These are phyloP conservation scores for Troides aeacus DNA, from an alignment of 2,888 invertebrate species.

Conservation along the genomic window DNA sequence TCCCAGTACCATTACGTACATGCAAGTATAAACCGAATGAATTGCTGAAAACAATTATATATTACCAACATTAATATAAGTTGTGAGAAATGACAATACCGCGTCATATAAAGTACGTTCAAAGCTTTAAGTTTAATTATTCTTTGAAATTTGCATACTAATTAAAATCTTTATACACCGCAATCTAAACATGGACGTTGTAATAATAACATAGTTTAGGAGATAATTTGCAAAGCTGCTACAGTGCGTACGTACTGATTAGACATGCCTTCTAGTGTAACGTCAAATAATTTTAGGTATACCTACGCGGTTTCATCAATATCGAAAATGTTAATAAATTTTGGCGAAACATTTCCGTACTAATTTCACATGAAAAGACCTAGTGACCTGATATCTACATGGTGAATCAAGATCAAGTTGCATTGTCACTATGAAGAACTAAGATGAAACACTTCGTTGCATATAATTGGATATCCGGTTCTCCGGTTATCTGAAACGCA, in stretches of 20 bases:
- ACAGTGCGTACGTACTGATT: conserved; percentile 24
- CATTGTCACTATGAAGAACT: conserved; percentile 11
- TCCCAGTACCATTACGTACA: conserved; percentile 41
- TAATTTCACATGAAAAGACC: not conserved
- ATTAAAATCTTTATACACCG: conserved; percentile 23
- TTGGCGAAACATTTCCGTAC: not conserved
- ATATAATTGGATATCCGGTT: conserved; percentile 21
- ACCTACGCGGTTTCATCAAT: conserved; percentile 1
- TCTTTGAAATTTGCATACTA: conserved; percentile 16
- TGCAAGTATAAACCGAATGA: conserved; percentile 43
- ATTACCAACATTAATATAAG: conserved; percentile 31
- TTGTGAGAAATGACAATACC: conserved; percentile 39
- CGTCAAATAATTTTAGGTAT: conserved; percentile 16
- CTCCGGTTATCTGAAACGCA: conserved; percentile 14
- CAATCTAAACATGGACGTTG: conserved; percentile 7
- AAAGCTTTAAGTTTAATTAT: conserved; percentile 12
- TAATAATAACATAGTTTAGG: conserved; percentile 29
- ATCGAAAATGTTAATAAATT: not conserved
- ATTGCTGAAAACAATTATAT: conserved; percentile 31
- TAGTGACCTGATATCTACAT: not conserved
- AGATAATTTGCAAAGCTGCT: conserved; percentile 25
- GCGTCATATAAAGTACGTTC: conserved; percentile 6
- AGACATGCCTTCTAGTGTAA: conserved; percentile 26
- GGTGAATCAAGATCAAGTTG: conserved; percentile 6
- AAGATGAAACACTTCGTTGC: conserved; percentile 16